A percentile compares a stretch with the other conserved stretches of the same genome.
These are phyloP conservation scores for Cheilosia variabilis DNA, from an alignment of 2,888 invertebrate species.

Conservation along the genomic window DNA sequence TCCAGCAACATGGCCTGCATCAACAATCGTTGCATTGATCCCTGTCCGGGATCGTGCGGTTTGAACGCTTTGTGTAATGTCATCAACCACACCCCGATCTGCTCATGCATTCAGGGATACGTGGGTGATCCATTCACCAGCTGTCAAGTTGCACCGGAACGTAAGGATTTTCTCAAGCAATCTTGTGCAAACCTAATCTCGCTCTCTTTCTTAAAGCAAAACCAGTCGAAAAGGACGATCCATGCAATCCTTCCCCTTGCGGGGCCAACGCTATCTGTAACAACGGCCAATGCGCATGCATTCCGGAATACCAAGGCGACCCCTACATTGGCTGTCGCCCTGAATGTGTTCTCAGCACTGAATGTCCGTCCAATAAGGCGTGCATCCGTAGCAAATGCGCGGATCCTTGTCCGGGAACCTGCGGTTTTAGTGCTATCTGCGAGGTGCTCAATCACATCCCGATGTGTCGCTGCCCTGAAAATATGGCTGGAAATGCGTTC, in stretches of 20 bases:
- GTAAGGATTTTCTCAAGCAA: constrained; percentile 83
- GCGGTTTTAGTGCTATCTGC: constrained; percentile 90
- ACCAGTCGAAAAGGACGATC: constrained; percentile 82
- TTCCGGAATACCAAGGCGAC: constrained; percentile 89
- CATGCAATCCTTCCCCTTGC: constrained; percentile 87
- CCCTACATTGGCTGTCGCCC: constrained; percentile 91
- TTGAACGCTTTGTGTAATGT: constrained; percentile 87
- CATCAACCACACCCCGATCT: constrained; percentile 90
- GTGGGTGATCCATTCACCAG: constrained; percentile 90
- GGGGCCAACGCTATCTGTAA: constrained; percentile 89
- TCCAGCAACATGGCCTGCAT: constrained; percentile 90
- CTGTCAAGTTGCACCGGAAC: constrained; percentile 85
- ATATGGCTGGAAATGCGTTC: constrained; percentile 90
- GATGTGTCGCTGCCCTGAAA: constrained; percentile 89
- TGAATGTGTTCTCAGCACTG: constrained; percentile 90
- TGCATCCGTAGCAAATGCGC: constrained; percentile 90
- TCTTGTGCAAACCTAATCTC: constrained; percentile 72
- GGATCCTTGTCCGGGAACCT: constrained; percentile 91
- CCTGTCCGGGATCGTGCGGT: constrained; percentile 92
- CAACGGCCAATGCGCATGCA: constrained; percentile 88
- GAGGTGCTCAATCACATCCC: constrained; percentile 91
- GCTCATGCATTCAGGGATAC: constrained; percentile 88
- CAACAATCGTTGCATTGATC: constrained; percentile 90
- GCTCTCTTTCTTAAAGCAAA: constrained; percentile 47
- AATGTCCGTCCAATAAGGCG: constrained; percentile 88